Evolutionary conservation across 2,797 vertebrate species (phyloP).

Genomic region (Enteromius viviparus): DNA sequence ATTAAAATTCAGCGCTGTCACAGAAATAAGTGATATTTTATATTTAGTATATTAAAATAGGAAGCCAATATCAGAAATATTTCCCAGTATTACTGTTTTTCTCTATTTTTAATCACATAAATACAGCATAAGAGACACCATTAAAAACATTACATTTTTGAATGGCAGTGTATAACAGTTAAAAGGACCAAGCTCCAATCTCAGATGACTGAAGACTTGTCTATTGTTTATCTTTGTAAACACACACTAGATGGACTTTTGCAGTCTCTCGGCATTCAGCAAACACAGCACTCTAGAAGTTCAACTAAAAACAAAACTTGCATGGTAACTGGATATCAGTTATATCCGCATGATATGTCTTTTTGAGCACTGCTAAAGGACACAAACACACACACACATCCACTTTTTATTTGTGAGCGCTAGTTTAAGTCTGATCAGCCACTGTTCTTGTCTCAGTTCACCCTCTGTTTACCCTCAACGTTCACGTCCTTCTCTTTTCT

Average conservation of each 20-base stretch:
- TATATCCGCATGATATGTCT: neutral
- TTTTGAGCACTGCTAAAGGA: slow-evolving; percentile 1
- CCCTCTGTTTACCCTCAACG: slow-evolving; percentile 2
- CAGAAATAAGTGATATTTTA: too few species aligned
- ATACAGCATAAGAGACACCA: too few species aligned
- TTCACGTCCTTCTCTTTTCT: slow-evolving; percentile 20
- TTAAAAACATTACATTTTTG: too few species aligned
- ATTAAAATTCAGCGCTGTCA: too few species aligned
- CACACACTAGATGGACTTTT: neutral
- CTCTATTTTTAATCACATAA: too few species aligned
- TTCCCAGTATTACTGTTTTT: too few species aligned
- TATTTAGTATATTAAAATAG: too few species aligned
- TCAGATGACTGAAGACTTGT: neutral
- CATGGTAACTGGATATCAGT: neutral
- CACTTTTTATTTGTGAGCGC: neutral
- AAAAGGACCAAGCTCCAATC: neutral
- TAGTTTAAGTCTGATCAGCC: neutral
- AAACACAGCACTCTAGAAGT: neutral
- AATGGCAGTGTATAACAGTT: too few species aligned
- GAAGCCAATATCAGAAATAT: too few species aligned
- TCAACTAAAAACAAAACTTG: neutral
- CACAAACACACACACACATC: neutral
- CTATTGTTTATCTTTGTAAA: neutral
- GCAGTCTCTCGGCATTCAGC: neutral
- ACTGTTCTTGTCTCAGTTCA: neutral